phyloP scores from a whole-genome alignment of 2,113 vertebrate species.

The Xenopus laevis region DNA sequence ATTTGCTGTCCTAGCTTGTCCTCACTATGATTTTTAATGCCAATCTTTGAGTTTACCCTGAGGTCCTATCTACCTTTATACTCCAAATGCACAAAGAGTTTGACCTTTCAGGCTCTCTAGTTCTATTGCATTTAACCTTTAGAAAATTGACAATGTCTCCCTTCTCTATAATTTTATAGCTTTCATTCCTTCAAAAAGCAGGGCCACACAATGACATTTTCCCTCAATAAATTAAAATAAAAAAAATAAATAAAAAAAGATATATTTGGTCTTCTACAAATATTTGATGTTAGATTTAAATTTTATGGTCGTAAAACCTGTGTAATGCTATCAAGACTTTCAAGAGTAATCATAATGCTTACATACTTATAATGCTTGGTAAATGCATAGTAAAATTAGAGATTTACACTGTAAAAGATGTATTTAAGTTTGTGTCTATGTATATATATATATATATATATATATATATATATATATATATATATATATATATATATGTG shows the following conservation, averaged over 20 bases:
- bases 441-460: too few relatives aligned
- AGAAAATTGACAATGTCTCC: slow-evolving; percentile 55
- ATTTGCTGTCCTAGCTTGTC: background rate
- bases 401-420: too few relatives aligned
- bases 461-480: too few relatives aligned
- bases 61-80: slow-evolving; percentile 31
- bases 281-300: slow-evolving; percentile 3
- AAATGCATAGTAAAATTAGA: too few relatives aligned
- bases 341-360: too few relatives aligned
- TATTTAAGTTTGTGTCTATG: too few relatives aligned
- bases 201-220: slow-evolving; percentile 52
- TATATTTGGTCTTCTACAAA: slow-evolving; percentile 20
- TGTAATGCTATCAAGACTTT: background rate
- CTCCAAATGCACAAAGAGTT: slow-evolving; percentile 8
- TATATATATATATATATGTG: too few relatives aligned
- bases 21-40: background rate
- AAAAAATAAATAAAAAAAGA: slow-evolving; percentile 9
- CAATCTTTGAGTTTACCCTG: slow-evolving; percentile 7
- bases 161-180: slow-evolving; percentile 52
- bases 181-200: slow-evolving; percentile 45
- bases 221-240: slow-evolving; percentile 49
- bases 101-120: slow-evolving; percentile 48
- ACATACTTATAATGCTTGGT: too few relatives aligned
- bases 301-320: background rate
- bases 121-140: slow-evolving; percentile 56